These are phyloP conservation scores for Nixonia krombeini DNA, from an alignment of 1,140 invertebrate species.

Conservation along the genomic window DNA sequence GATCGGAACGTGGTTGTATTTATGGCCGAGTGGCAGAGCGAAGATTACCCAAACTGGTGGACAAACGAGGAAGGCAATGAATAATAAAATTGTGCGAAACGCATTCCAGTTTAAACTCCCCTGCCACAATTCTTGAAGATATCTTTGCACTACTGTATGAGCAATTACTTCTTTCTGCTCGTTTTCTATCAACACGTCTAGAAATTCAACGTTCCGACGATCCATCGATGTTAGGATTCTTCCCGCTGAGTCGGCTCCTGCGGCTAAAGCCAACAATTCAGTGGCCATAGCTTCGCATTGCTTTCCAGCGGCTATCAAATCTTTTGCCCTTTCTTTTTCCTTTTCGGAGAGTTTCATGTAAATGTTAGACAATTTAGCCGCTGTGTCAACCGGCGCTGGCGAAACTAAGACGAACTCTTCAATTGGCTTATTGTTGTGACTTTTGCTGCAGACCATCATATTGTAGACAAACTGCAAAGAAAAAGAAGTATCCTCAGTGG, in stretches of 20 bases:
- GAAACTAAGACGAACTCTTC: constrained; percentile 97
- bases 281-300: constrained; percentile 98
- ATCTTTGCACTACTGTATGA: constrained; percentile 89
- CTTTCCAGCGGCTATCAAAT: constrained; percentile 93
- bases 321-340: constrained; percentile 98
- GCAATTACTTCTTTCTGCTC: constrained; percentile 98
- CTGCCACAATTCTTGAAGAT: constrained; percentile 95
- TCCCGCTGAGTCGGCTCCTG: constrained; percentile 93
- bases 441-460: constrained; percentile 98
- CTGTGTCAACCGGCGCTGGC: constrained; percentile 97
- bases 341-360: constrained; percentile 90
- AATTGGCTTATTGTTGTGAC: constrained; percentile 95
- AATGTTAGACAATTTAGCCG: constrained; percentile 96
- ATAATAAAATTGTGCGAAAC: constrained; percentile 94
- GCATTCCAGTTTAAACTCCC: constrained; percentile 95
- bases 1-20: constrained; percentile 96
- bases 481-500: constrained; percentile 11
- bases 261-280: constrained; percentile 93
- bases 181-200: constrained; percentile 98
- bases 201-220: constrained; percentile 91
- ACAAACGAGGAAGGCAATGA: constrained; percentile 91
- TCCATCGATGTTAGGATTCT: constrained; percentile 93
- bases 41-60: constrained; percentile 97
- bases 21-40: constrained; percentile 94
- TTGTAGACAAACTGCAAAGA: constrained; percentile 93